Conservation (phyloP, 2,113 vertebrate species). For the Rattus rattus region DNA sequence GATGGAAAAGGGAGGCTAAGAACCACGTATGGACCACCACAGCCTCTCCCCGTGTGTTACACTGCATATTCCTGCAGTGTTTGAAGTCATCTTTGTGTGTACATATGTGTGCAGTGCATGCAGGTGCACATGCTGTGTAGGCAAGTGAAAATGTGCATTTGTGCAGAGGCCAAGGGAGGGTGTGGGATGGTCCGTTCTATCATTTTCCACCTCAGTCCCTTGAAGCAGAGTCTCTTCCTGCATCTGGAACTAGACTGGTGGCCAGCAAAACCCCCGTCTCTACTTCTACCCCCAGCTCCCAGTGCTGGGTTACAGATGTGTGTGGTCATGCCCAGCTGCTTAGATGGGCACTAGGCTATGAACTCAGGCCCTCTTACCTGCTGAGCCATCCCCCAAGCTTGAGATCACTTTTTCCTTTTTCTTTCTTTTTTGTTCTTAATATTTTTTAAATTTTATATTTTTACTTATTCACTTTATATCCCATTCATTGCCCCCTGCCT, state of each 20-base stretch:
- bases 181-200: too few relatives aligned
- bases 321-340: neutral
- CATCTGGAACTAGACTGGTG: neutral
- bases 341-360: neutral
- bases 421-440: too few relatives aligned
- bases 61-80: neutral
- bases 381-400: neutral
- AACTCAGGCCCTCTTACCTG: neutral
- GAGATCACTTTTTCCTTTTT: neutral
- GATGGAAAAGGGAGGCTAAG: neutral
- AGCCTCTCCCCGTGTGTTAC: fast-evolving
- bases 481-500: too few relatives aligned
- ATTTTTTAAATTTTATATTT: too few relatives aligned
- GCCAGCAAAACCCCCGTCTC: neutral
- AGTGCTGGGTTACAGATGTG: neutral
- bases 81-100: neutral
- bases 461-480: too few relatives aligned
- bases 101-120: neutral
- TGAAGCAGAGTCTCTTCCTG: neutral
- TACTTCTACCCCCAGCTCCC: neutral
- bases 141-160: neutral
- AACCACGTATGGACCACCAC: fast-evolving
- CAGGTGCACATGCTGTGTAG: too few relatives aligned
- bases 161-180: neutral
- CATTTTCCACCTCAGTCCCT: neutral